A percentile compares a stretch with the other conserved stretches of the same genome.
Conservation (phyloP, 2,888 invertebrate genomes). For the Eristalis tenax region DNA sequence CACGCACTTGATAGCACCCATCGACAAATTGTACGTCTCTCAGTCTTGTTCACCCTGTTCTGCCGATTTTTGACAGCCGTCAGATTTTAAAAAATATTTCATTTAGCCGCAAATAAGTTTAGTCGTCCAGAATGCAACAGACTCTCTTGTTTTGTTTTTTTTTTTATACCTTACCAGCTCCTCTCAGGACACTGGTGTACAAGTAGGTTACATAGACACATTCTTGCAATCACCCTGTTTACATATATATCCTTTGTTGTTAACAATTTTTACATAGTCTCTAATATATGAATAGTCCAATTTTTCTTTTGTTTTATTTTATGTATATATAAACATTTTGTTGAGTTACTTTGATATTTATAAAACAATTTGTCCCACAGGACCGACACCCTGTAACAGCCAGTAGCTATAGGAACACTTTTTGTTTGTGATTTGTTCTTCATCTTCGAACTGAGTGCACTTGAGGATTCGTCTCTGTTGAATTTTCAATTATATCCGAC, state of each 20-base stretch:
- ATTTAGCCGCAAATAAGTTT: background rate
- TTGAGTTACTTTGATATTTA: no score
- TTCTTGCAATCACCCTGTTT: slow-evolving; percentile 37
- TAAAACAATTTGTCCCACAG: slow-evolving; percentile 14
- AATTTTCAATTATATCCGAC: background rate
- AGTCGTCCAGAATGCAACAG: background rate
- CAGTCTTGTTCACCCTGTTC: background rate
- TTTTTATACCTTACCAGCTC: background rate
- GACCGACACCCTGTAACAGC: background rate
- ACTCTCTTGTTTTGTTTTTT: background rate
- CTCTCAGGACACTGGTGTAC: background rate
- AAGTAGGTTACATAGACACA: background rate
- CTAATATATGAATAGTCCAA: slow-evolving; percentile 22
- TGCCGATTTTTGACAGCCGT: background rate
- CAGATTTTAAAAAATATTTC: background rate
- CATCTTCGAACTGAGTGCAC: background rate
- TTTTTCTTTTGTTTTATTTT: slow-evolving; percentile 19
- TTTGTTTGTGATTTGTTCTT: background rate
- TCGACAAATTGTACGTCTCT: no score
- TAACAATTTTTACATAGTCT: background rate
- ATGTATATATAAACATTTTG: background rate
- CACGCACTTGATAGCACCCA: no score
- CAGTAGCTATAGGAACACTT: slow-evolving; percentile 1
- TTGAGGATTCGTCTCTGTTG: background rate
- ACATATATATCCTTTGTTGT: slow-evolving; percentile 18